Evolutionary conservation across 1,140 invertebrate genomes (phyloP).

Genomic region (Drosophila cardini): DNA sequence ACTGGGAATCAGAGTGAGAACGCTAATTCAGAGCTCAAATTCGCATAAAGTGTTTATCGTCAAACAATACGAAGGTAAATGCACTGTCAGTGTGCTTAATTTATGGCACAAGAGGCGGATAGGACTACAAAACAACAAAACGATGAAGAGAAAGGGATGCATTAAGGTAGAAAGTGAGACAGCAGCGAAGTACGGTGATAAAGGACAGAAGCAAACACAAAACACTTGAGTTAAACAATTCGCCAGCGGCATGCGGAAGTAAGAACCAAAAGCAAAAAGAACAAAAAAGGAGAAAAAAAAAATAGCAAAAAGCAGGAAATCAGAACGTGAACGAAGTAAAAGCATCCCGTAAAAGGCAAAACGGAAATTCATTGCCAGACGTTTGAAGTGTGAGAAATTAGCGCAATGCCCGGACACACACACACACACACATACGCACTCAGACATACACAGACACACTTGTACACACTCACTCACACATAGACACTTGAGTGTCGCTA

Average conservation of each 20-base stretch:
- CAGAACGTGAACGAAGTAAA: constrained; percentile 52
- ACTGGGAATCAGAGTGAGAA: not conserved
- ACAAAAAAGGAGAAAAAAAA: constrained; percentile 24
- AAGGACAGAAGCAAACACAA: constrained; percentile 30
- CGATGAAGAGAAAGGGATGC: not conserved
- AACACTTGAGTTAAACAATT: constrained; percentile 54
- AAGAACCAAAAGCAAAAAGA: constrained; percentile 53
- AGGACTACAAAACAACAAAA: constrained; percentile 15
- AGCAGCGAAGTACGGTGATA: not conserved
- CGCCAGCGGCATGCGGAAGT: constrained; percentile 52
- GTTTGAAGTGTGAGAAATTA: constrained; percentile 78
- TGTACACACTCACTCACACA: constrained; percentile 13
- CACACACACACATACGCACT: constrained; percentile 8
- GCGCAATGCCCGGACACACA: constrained; percentile 49
- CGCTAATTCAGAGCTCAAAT: constrained; percentile 46
- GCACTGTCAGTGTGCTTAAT: constrained; percentile 68
- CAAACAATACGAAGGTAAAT: constrained; percentile 61
- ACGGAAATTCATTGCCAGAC: constrained; percentile 76
- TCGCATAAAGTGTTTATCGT: constrained; percentile 51
- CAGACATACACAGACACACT: constrained; percentile 10
- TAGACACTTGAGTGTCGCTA: constrained; percentile 21
- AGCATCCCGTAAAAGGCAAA: constrained; percentile 49
- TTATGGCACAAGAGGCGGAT: constrained; percentile 53
- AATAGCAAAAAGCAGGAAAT: constrained; percentile 50
- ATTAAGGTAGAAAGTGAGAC: not conserved